Conservation (phyloP, 1,140 invertebrate species). For the Macrocentrus cingulum region DNA sequence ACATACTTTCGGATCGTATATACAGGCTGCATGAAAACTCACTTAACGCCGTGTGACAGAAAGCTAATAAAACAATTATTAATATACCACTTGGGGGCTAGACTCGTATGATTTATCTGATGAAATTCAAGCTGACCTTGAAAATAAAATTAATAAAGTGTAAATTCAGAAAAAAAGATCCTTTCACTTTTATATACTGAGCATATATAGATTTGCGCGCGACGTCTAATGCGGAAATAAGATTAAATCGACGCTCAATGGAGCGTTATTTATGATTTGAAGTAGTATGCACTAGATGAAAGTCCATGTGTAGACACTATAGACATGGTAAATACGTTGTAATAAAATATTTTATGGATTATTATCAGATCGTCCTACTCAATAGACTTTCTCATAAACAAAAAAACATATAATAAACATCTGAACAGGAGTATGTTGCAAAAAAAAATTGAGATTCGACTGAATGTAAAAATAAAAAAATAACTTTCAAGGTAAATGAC, state of each 20-base stretch:
- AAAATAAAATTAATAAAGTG: background rate
- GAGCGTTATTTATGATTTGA: constrained; percentile 8
- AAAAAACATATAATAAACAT: background rate
- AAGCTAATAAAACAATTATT: background rate
- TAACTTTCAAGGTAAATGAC: too few relatives aligned
- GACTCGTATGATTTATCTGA: background rate
- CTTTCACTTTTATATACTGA: constrained; percentile 11
- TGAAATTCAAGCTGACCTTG: background rate
- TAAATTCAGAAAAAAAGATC: background rate
- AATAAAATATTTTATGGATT: too few relatives aligned
- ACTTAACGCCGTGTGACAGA: too few relatives aligned
- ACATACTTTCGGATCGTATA: too few relatives aligned
- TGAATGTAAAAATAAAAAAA: too few relatives aligned
- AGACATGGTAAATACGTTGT: too few relatives aligned
- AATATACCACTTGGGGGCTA: background rate
- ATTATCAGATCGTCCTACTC: too few relatives aligned
- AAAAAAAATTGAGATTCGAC: too few relatives aligned
- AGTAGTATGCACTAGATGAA: constrained; percentile 6
- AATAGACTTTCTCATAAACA: background rate
- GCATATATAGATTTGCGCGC: too few relatives aligned
- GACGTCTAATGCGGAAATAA: constrained; percentile 1
- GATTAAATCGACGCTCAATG: constrained; percentile 15
- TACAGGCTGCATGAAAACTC: too few relatives aligned
- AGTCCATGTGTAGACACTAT: background rate
- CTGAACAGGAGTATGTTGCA: too few relatives aligned